Evolutionary conservation across 1,140 invertebrate genomes (phyloP).

Genomic region (Caenorhabditis brenneri): DNA sequence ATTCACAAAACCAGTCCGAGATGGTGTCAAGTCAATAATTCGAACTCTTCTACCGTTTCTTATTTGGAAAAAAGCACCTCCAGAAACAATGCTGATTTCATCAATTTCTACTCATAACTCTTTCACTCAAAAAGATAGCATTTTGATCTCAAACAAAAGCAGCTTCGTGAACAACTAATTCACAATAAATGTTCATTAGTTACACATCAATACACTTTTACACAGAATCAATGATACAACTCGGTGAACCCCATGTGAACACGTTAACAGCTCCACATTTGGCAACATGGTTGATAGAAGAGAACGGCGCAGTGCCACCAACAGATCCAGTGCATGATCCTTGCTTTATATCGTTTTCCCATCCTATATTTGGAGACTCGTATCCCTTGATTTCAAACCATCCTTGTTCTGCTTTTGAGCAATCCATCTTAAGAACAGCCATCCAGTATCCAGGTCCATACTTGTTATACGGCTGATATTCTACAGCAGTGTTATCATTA

Average conservation of each 20-base stretch:
- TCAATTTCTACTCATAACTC: neutral
- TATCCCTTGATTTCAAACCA: constrained; percentile 74
- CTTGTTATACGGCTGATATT: constrained; percentile 71
- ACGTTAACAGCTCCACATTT: constrained; percentile 73
- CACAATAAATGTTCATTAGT: neutral
- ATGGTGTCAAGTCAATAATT: neutral
- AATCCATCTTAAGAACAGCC: constrained; percentile 73
- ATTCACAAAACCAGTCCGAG: neutral
- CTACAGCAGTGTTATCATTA: constrained; percentile 65
- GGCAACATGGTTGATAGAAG: constrained; percentile 70
- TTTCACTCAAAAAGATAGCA: neutral
- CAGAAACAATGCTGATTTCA: neutral
- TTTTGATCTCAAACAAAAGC: neutral
- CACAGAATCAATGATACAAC: constrained; percentile 69
- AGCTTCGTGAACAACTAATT: neutral
- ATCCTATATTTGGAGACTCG: constrained; percentile 63
- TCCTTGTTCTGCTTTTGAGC: constrained; percentile 72
- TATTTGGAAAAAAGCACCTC: neutral
- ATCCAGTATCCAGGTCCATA: constrained; percentile 74
- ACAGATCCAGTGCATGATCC: constrained; percentile 65
- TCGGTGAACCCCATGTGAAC: constrained; percentile 68
- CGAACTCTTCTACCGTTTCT: neutral
- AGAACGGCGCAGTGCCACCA: constrained; percentile 68
- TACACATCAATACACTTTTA: constrained; percentile 27
- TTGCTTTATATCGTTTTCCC: constrained; percentile 68